These are phyloP conservation scores for Poecilia velifera DNA, from an alignment of 2,797 vertebrate genomes.

Conservation along the genomic window DNA sequence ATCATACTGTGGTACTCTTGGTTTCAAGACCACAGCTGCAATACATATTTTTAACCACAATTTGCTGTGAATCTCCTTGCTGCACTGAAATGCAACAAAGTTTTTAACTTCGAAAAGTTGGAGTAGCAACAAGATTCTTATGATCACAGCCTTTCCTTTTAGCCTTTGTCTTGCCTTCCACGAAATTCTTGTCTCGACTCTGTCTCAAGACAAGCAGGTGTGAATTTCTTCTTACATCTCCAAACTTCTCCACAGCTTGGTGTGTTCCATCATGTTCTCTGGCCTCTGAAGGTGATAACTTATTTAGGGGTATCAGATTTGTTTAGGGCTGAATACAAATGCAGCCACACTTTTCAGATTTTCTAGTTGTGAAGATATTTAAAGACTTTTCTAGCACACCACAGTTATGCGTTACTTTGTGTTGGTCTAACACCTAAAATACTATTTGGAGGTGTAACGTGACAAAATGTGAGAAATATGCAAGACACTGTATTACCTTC, in stretches of 20 bases:
- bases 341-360: neutral
- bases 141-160: neutral
- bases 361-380: neutral
- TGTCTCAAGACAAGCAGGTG: neutral
- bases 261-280: neutral
- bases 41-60: neutral
- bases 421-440: neutral
- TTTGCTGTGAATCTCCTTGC: neutral
- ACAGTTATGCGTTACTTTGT: neutral
- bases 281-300: neutral
- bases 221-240: neutral
- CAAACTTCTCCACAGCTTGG: neutral
- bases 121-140: neutral
- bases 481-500: neutral
- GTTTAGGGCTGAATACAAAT: neutral
- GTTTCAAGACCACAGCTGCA: neutral
- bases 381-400: neutral
- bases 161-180: neutral
- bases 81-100: neutral
- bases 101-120: neutral
- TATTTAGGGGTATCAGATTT: neutral
- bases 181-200: neutral
- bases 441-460: neutral
- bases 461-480: neutral
- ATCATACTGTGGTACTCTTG: neutral